Conservation (phyloP, 2,113 vertebrate species). For the Progne subis region DNA sequence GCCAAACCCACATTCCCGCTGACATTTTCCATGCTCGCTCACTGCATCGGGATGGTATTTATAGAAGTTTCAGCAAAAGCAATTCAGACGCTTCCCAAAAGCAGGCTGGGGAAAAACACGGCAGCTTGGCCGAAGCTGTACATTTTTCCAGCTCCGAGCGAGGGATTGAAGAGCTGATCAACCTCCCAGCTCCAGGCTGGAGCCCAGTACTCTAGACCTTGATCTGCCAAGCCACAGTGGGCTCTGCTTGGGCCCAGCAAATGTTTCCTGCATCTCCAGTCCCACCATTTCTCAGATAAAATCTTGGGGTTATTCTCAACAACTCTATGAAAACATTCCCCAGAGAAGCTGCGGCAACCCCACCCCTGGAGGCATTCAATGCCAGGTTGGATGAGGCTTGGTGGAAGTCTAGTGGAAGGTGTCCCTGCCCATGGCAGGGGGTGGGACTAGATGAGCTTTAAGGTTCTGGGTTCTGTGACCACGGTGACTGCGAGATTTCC, state of each 20-base stretch:
- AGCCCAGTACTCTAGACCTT: not conserved
- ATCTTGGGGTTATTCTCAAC: not conserved
- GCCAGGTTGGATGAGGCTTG: not conserved
- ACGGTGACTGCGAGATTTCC: rapidly evolving
- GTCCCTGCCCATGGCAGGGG: not conserved
- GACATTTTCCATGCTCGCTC: constrained; percentile 14
- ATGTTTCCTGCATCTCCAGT: not conserved
- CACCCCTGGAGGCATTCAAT: not conserved
- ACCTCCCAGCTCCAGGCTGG: not conserved
- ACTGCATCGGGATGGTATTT: not conserved
- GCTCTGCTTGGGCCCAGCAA: not conserved
- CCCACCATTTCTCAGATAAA: not conserved
- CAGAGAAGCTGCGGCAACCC: not conserved
- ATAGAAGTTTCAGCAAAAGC: constrained; percentile 52
- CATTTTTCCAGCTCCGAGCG: not conserved
- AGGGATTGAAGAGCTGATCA: not conserved
- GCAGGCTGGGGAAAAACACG: not conserved
- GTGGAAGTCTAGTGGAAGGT: not conserved
- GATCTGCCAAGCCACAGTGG: not conserved
- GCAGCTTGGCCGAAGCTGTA: not conserved
- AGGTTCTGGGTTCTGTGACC: not conserved
- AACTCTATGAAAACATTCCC: not conserved
- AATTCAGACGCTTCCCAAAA: constrained; percentile 13
- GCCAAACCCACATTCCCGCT: not conserved
- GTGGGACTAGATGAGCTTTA: not conserved